A percentile compares a stretch with the other conserved stretches of the same genome.
These are phyloP conservation scores for Microtus ochrogaster DNA, from an alignment of 2,113 vertebrate genomes.

Conservation along the genomic window DNA sequence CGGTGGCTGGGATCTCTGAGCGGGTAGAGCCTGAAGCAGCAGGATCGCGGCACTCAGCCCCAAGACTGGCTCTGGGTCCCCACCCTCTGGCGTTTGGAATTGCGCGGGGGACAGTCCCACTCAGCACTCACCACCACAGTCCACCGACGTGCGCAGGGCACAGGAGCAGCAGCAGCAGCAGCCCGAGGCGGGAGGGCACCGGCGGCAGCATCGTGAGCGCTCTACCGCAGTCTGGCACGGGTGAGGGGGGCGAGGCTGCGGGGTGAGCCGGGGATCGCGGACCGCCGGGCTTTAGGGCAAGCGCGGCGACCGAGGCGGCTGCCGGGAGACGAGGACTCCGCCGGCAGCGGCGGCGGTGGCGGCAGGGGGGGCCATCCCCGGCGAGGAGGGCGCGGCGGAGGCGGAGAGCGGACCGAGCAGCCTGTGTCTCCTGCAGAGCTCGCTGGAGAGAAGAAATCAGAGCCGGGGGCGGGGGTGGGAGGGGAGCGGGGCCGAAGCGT, in stretches of 20 bases:
- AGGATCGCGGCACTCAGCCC: background rate
- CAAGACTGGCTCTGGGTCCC: background rate
- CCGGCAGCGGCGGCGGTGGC: constrained; percentile 47
- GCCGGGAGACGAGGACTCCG: constrained; percentile 57
- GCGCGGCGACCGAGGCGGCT: background rate
- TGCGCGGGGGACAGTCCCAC: background rate
- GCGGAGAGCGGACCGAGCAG: constrained; percentile 78
- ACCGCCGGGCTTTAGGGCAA: constrained; percentile 53
- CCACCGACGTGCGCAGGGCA: constrained; percentile 81
- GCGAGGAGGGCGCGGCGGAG: constrained; percentile 79
- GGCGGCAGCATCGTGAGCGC: constrained; percentile 72
- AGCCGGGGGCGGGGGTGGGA: constrained; percentile 75
- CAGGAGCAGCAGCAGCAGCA: constrained; percentile 78
- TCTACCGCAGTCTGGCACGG: background rate
- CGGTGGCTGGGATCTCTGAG: background rate
- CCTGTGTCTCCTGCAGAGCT: constrained; percentile 79
- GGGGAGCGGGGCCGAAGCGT: constrained; percentile 53
- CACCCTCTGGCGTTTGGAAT: background rate
- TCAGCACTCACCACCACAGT: constrained; percentile 81
- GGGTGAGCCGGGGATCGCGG: background rate
- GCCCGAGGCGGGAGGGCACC: constrained; percentile 65
- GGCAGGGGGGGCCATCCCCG: constrained; percentile 71
- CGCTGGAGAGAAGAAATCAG: constrained; percentile 81
- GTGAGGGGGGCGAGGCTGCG: background rate
- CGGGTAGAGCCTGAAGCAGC: constrained; percentile 16